Percentiles rank a stretch among this genome's conserved stretches.
Conservation (phyloP, 2,888 invertebrate genomes). For the Marasmarcha lunaedactyla region DNA sequence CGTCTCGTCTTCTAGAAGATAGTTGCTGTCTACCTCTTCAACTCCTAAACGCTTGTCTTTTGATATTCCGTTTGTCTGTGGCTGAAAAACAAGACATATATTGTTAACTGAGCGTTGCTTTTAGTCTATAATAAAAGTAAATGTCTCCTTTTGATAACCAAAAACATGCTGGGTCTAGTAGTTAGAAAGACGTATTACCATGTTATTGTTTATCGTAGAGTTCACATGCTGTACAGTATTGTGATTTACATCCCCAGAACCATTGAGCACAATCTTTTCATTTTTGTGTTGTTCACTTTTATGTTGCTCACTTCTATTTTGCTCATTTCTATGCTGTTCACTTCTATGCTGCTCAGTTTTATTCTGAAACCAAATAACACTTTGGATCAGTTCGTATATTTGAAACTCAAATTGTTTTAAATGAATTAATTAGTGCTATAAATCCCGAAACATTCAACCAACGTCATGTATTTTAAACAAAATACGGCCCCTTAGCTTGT, state of each 20-base stretch:
- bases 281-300: too few species aligned
- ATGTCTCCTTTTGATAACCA: not conserved
- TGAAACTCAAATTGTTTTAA: not conserved
- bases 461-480: too few species aligned
- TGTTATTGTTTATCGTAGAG: conserved; percentile 13
- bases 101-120: not conserved
- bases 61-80: conserved; percentile 10
- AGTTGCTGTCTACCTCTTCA: conserved; percentile 28
- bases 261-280: conserved; percentile 43
- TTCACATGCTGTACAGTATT: conserved; percentile 49
- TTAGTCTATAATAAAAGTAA: not conserved
- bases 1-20: conserved; percentile 49
- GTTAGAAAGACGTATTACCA: not conserved
- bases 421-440: too few species aligned
- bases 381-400: not conserved
- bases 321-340: too few species aligned
- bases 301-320: too few species aligned
- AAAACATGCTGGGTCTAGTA: too few species aligned
- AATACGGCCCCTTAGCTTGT: too few species aligned
- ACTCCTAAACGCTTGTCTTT: not conserved
- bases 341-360: too few species aligned
- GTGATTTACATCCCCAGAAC: conserved; percentile 59
- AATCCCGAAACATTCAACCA: too few species aligned
- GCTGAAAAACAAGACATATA: not conserved
- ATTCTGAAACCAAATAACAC: conserved; percentile 19